These are phyloP conservation scores for Meganola albula DNA, from an alignment of 2,888 invertebrate species.

Conservation along the genomic window DNA sequence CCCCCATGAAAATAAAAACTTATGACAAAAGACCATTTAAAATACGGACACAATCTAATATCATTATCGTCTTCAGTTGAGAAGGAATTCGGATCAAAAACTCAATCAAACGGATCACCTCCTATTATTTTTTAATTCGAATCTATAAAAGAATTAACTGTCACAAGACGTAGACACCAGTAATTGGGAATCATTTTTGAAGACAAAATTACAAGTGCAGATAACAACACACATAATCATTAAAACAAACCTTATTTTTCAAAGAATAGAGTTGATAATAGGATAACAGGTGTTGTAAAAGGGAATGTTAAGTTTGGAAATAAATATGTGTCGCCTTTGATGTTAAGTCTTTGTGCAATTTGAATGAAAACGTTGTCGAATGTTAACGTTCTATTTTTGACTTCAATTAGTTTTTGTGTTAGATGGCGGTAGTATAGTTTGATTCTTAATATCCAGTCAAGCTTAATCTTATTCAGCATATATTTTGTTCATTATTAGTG, in stretches of 20 bases:
- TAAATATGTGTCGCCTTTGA: conserved; percentile 27
- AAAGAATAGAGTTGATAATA: conserved; percentile 8
- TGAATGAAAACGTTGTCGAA: conserved; percentile 28
- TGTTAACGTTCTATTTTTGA: no score
- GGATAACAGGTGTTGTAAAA: neutral
- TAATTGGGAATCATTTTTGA: conserved; percentile 38
- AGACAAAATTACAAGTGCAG: conserved; percentile 12
- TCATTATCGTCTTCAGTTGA: conserved; percentile 12
- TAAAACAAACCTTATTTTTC: neutral
- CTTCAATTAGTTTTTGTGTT: no score
- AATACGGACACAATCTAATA: no score
- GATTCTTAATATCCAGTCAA: no score
- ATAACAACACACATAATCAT: neutral
- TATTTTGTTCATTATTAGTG: no score
- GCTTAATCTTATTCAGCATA: no score
- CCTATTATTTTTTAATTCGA: conserved; percentile 33
- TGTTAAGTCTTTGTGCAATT: conserved; percentile 29
- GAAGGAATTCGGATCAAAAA: conserved; percentile 21
- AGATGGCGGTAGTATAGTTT: no score
- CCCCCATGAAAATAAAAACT: no score
- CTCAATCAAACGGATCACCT: conserved; percentile 24
- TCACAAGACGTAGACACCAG: conserved; percentile 27
- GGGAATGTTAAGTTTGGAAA: conserved; percentile 9
- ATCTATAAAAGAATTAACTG: conserved; percentile 34
- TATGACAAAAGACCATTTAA: no score